Evolutionary conservation across 1,140 invertebrate genomes (phyloP), one percentile per base, ranked within the genome.

Genomic region (Eriocheir sinensis): DNA sequence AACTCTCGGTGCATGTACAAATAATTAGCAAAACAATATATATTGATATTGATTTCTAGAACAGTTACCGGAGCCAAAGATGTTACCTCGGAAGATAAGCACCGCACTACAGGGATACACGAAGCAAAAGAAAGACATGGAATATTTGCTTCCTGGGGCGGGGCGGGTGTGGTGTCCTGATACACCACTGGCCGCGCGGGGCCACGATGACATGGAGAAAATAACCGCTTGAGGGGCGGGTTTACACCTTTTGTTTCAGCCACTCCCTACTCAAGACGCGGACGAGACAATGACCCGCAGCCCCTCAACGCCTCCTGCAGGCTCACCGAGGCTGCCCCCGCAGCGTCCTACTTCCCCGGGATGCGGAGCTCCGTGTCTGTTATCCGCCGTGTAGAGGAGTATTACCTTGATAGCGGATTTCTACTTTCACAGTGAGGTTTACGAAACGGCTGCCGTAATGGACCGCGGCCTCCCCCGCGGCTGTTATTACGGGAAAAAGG

Each of bases 381-480:
- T 72, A 72, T 72, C 60, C 60, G 60, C 60, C 60, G 60, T 72
- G 60, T n/a, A 72, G 27, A 72, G n/a, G 60, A 72, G 3, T n/a
- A 72, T 72, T 72, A 72, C 60, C 60, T 72, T 72, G 60, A 72
- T 72, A 21, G 60, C 6, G 60, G 60, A 72, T 72, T 72, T 72
- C 60, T 72, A 72, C 60, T 72, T 72, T 72, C 60, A 72, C 60
- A n/a, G 60, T 72, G 60, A 72, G 60, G 60, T 72, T 72, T 72
- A 72, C 60, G 60, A 72, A 72, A 72, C 60, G 60, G 60, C 60
- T 72, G 27, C 60, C 60, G 60, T 72, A 72, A 72, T 72, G 60
- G 60, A 72, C 60, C 27, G 60, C 27, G 60, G 60, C 60, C 21
- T 72, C 60, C 60, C n/a, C 60, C 60, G 60, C 27, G 60, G 60